Base-by-base conservation (phyloP, 2,888 invertebrate genomes). In the Lithosia quadra region DNA sequence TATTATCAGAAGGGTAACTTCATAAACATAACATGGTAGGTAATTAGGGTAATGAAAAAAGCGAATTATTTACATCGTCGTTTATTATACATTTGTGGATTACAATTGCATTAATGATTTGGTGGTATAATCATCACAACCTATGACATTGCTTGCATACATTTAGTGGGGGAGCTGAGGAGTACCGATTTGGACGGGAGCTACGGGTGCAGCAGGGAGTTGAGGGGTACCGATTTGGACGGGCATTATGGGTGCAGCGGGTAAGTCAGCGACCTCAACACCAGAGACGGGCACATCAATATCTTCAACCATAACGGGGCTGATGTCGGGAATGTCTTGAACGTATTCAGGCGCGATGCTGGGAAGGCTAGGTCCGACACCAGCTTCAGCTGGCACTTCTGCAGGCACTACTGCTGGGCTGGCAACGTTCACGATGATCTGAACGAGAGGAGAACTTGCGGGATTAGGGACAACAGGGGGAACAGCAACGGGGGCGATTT, bases 381-480 rank as follows among this genome's bases (percentile, higher is more conserved):
- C 43, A 22, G 61, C 53, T 24, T 13, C 71, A 2, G 65, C 49
- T 22, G 15, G 24, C 9, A 49, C 49, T 65, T 10, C 15, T 67
- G 65, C 49, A n/a, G 15, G 24, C 9, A 49, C 49, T 65, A 7
- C 15, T 67, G 62, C 53, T 55, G 53, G 59, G 10, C 75, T 72
- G 69, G 77, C 76, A 63, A 83, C 73, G 77, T 83, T 84, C 68
- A 84, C 65, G 69, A 82, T 83, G 74, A 84, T 84, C 71, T 83
- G 82, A 59, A 82, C 79, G 28, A 83, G 79, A 67, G 82, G 36
- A 39, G 60, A 18, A 0, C 63, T 63, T 24, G 33, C 58, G 18
- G 71, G 66, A 28, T n/a, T n/a, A n/a, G n/a, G n/a, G n/a, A n/a
- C n/a, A n/a, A 72, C 39, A 63, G 72, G 55, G 49, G 71, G 67